Evolutionary conservation across 2,888 invertebrate species (phyloP), one percentile per base, ranked within the genome.

Genomic region (Stenodema calcarata): DNA sequence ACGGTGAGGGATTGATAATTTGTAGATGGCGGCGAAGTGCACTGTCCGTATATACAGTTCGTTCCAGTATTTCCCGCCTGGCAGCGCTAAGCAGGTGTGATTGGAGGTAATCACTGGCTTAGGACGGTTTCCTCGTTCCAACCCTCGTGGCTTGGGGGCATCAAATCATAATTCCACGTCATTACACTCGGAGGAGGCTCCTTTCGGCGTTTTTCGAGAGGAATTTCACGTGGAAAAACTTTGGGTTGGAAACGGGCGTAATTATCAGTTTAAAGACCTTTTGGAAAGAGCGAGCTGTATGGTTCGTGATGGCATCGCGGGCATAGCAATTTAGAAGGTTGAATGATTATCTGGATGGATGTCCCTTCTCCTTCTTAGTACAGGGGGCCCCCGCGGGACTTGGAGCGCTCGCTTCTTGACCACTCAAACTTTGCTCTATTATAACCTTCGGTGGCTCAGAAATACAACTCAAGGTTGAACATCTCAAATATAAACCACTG

Each of bases 121-220:
- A 41, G 14, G 44, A 80, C 50, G 30, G 16, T 54, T 30, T 54
- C 30, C 44, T 44, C 18, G 50, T 84, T 73, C 84, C 70, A 73
- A 41, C 84, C 70, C 70, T 42, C n/a, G 75, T 84, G 70, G 69
- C 44, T 47, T 16, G 28, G 62, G 84, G 82, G 82, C 82, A 82
- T 82, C 54, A 73, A 84, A 84, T 84, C 84, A 84, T 84, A 84
- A 84, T 84, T 84, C 84, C 35, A 84, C 84, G 84, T 84, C 84
- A 84, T 84, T 84, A 84, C 84, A 27, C 50, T 23, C 44, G 35
- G 47, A 27, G 28, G 18, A n/a, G 28, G 47, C 84, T 73, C 70
- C 70, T 78, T 78, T 78, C 73, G 78, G 78, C 69, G 12, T 42
- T 44, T 47, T 62, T 82, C 41, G 44, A 82, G n/a, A 81, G 44